phyloP scores from a whole-genome alignment of 2,113 vertebrate species.

The Rynchops niger region DNA sequence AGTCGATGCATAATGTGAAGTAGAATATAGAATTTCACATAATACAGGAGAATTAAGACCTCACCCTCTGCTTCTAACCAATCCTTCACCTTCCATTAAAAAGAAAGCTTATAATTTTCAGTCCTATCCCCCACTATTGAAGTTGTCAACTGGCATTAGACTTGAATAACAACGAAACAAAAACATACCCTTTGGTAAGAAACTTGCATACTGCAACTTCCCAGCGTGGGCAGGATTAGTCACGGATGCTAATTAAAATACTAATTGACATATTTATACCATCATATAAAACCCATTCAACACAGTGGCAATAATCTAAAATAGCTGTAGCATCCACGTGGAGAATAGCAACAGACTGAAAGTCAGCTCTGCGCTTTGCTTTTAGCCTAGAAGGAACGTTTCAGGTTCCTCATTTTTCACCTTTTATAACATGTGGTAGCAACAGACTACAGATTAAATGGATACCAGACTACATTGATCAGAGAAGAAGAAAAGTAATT shows the following conservation, averaged over 20 bases:
- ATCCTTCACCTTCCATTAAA: not conserved
- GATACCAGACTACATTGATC: not conserved
- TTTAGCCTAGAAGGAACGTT: not conserved
- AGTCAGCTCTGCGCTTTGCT: not conserved
- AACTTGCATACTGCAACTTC: constrained; percentile 14
- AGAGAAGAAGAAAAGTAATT: not conserved
- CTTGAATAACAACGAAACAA: constrained; percentile 41
- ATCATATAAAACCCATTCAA: constrained; percentile 15
- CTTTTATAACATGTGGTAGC: not conserved
- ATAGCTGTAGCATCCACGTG: not conserved
- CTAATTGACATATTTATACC: constrained; percentile 61
- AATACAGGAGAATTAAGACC: not conserved
- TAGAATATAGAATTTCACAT: constrained; percentile 5
- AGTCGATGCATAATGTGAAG: not conserved
- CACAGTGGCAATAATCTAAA: not conserved
- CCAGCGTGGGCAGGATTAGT: constrained; percentile 63
- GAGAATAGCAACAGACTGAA: not conserved
- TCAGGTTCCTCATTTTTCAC: not conserved
- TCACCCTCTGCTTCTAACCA: constrained; percentile 12
- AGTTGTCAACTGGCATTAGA: not conserved
- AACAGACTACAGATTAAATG: not conserved
- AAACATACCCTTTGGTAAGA: constrained; percentile 36
- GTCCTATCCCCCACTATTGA: not conserved
- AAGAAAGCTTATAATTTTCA: constrained; percentile 30
- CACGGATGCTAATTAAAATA: constrained; percentile 62